These are phyloP conservation scores for Rhadinocentrus ornatus DNA, from an alignment of 2,797 vertebrate species.

Conservation along the genomic window DNA sequence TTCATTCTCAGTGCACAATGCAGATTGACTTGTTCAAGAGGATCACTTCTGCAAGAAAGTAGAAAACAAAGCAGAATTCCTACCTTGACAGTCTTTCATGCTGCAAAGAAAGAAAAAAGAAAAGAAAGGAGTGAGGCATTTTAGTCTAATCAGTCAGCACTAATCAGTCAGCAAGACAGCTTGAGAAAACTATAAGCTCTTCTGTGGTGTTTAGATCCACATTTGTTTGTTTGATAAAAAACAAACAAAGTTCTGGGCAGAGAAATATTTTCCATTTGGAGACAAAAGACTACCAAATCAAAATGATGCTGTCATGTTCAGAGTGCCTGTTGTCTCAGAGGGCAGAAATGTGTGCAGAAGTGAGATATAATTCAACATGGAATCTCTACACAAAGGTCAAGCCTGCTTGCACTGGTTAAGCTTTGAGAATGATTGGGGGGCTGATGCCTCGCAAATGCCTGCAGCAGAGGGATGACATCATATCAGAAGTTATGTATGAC, in stretches of 20 bases:
- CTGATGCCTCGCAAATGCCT: slow-evolving; percentile 44
- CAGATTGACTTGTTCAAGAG: slow-evolving; percentile 7
- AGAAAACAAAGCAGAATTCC: slow-evolving; percentile 58
- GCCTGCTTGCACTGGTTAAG: slow-evolving; percentile 52
- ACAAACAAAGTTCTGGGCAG: slow-evolving; percentile 48
- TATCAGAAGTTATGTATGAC: slow-evolving; percentile 62
- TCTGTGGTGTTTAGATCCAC: slow-evolving; percentile 42
- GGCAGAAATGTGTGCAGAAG: slow-evolving; percentile 34
- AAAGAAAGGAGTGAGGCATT: slow-evolving; percentile 47
- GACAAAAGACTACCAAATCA: slow-evolving; percentile 47
- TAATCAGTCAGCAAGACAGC: slow-evolving; percentile 27
- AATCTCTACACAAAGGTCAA: slow-evolving; percentile 46
- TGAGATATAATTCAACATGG: slow-evolving; percentile 52
- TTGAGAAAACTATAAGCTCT: slow-evolving; percentile 34
- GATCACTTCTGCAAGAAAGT: not conserved
- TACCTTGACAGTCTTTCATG: slow-evolving; percentile 94
- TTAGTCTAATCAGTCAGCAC: slow-evolving; percentile 49
- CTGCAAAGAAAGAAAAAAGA: slow-evolving; percentile 81
- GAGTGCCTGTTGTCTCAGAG: slow-evolving; percentile 26
- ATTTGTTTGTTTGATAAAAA: slow-evolving; percentile 58
- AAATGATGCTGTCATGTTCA: slow-evolving; percentile 43
- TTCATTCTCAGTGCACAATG: slow-evolving; percentile 19
- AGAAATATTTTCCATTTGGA: slow-evolving; percentile 45
- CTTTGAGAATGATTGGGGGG: slow-evolving; percentile 30
- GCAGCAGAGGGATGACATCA: slow-evolving; percentile 61